Percentiles rank a stretch among this genome's conserved stretches.
phyloP scores from a whole-genome alignment of 2,113 vertebrate species.

The Alligator sinensis region DNA sequence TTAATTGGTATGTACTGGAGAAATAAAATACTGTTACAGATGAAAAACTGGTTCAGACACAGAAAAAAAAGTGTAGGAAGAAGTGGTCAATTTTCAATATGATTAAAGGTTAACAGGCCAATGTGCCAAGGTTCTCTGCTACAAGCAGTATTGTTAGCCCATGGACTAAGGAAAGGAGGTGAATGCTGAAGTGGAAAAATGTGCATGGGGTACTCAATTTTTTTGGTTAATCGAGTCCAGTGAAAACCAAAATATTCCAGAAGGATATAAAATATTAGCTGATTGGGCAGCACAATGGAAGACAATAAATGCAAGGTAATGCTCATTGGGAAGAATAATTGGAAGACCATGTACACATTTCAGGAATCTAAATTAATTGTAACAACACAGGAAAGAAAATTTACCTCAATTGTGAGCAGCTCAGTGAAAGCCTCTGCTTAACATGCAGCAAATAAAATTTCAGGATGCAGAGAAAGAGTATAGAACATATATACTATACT shows the following conservation, averaged over 20 bases:
- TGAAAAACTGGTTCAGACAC: not conserved
- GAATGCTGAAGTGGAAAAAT: not conserved
- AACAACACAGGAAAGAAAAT: slow-evolving; percentile 16
- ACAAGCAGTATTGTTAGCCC: not conserved
- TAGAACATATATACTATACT: rapidly evolving
- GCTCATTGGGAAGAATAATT: slow-evolving; percentile 46
- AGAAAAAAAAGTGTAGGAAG: slow-evolving; percentile 35
- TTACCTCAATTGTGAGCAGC: not conserved
- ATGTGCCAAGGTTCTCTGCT: not conserved
- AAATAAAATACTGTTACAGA: not conserved
- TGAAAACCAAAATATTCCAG: not conserved
- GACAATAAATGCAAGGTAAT: slow-evolving; percentile 2
- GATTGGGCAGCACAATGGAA: not conserved
- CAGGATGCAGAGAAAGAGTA: not conserved
- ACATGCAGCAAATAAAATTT: rapidly evolving
- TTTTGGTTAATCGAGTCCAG: not conserved
- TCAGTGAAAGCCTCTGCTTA: rapidly evolving
- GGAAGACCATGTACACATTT: slow-evolving; percentile 9
- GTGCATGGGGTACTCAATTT: not conserved
- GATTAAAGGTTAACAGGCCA: not conserved
- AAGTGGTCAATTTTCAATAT: slow-evolving; percentile 70
- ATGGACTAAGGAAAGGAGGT: not conserved
- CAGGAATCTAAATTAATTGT: slow-evolving; percentile 50
- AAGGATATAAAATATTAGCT: slow-evolving; percentile 14
- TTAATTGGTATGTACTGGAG: not conserved